A percentile compares a stretch with the other conserved stretches of the same genome.
These are phyloP conservation scores for Bubo bubo DNA, from an alignment of 2,113 vertebrate genomes.

Conservation along the genomic window DNA sequence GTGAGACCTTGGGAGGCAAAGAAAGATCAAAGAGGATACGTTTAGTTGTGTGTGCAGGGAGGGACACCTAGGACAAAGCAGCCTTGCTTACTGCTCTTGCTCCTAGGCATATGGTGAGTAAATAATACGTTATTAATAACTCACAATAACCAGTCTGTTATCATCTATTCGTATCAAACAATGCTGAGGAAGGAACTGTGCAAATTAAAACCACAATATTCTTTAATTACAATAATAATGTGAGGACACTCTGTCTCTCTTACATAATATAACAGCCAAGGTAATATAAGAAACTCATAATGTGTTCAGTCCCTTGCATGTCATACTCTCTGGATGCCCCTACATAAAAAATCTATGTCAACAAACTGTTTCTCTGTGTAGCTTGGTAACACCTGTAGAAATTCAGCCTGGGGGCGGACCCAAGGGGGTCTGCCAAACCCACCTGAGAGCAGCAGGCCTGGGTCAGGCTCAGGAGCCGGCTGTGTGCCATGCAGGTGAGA, in stretches of 20 bases:
- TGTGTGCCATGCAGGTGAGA: background rate
- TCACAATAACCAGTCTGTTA: constrained; percentile 25
- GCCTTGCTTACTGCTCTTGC: background rate
- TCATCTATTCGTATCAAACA: background rate
- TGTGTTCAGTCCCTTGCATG: background rate
- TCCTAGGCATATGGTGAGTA: background rate
- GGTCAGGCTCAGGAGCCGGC: background rate
- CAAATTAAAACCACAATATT: constrained; percentile 48
- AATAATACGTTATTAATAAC: constrained; percentile 28
- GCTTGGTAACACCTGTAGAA: background rate
- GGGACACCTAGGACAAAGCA: background rate
- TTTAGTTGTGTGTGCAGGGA: background rate
- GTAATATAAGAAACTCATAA: background rate
- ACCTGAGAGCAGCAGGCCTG: background rate
- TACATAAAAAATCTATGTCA: background rate
- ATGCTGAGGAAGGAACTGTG: constrained; percentile 22
- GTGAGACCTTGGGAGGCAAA: background rate
- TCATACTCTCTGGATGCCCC: background rate
- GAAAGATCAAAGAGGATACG: background rate
- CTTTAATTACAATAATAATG: constrained; percentile 6
- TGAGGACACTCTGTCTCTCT: background rate
- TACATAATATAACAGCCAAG: background rate
- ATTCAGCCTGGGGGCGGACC: background rate
- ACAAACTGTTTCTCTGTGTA: background rate
- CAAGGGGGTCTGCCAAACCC: background rate